phyloP scores from a whole-genome alignment of 2,797 vertebrate species.

The Gadopsis bispinosus region DNA sequence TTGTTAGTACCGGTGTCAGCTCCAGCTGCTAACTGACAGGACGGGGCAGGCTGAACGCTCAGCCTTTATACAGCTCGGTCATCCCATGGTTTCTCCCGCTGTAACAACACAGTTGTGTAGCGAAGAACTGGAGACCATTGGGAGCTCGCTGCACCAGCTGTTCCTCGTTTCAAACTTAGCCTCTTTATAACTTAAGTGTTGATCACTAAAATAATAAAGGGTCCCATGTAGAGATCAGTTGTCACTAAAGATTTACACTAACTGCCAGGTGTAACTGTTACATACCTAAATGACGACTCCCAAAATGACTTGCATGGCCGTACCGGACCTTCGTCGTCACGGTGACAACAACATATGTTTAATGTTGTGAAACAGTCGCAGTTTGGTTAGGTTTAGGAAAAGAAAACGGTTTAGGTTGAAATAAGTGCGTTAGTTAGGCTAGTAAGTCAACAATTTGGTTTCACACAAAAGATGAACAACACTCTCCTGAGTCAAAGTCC shows the following conservation, averaged over 20 bases:
- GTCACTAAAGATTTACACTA: neutral
- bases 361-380: too few species aligned
- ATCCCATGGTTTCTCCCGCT: conserved; percentile 1
- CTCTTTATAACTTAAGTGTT: neutral
- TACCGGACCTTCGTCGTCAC: too few species aligned
- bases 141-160: neutral
- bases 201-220: neutral
- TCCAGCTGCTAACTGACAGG: conserved; percentile 41
- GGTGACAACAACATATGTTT: too few species aligned
- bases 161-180: neutral
- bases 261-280: neutral
- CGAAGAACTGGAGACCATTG: neutral
- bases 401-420: too few species aligned
- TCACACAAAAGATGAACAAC: too few species aligned
- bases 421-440: too few species aligned
- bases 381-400: too few species aligned
- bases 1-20: conserved; percentile 23
- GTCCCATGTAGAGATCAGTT: neutral
- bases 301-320: too few species aligned
- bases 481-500: too few species aligned
- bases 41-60: neutral
- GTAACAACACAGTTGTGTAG: neutral
- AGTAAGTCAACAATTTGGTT: too few species aligned
- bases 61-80: conserved; percentile 17
- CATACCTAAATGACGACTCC: too few species aligned